A percentile compares a stretch with the other conserved stretches of the same genome.
phyloP scores from a whole-genome alignment of 2,888 invertebrate genomes.

The Thecophora atra region DNA sequence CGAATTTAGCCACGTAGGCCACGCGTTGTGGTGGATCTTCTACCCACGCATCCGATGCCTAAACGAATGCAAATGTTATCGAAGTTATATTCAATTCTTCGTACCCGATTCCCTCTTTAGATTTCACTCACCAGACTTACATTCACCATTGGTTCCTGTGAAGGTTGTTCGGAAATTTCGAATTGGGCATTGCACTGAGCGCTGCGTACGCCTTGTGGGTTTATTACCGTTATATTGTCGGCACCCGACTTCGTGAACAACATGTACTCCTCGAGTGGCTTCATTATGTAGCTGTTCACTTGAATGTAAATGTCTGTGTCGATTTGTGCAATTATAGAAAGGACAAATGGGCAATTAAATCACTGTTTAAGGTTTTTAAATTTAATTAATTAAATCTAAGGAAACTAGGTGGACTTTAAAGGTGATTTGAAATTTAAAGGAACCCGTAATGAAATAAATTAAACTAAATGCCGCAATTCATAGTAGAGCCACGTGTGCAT shows the following conservation, averaged over 20 bases:
- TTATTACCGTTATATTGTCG: slow-evolving; percentile 86
- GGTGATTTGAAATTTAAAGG: no score
- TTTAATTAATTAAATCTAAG: no score
- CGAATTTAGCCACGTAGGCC: slow-evolving; percentile 77
- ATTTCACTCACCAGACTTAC: slow-evolving; percentile 69
- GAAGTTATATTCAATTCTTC: background rate
- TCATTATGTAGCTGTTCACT: slow-evolving; percentile 83
- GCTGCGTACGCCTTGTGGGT: slow-evolving; percentile 84
- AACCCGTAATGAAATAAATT: no score
- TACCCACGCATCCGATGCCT: slow-evolving; percentile 85
- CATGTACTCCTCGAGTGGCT: slow-evolving; percentile 91
- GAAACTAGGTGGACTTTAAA: no score
- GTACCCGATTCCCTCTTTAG: background rate
- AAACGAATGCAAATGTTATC: slow-evolving; percentile 28
- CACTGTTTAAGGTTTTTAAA: no score
- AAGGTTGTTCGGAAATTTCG: slow-evolving; percentile 71
- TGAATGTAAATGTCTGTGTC: slow-evolving; percentile 82
- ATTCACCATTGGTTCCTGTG: slow-evolving; percentile 70
- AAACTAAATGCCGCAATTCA: no score
- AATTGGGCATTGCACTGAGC: slow-evolving; percentile 87
- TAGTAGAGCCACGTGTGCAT: no score
- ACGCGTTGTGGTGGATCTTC: slow-evolving; percentile 83
- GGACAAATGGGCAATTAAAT: no score
- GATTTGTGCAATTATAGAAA: background rate
- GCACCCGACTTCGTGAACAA: slow-evolving; percentile 85